Evolutionary conservation across 2,797 vertebrate species (phyloP), one percentile per base, ranked within the genome.

Genomic region (Mastacembelus armatus): DNA sequence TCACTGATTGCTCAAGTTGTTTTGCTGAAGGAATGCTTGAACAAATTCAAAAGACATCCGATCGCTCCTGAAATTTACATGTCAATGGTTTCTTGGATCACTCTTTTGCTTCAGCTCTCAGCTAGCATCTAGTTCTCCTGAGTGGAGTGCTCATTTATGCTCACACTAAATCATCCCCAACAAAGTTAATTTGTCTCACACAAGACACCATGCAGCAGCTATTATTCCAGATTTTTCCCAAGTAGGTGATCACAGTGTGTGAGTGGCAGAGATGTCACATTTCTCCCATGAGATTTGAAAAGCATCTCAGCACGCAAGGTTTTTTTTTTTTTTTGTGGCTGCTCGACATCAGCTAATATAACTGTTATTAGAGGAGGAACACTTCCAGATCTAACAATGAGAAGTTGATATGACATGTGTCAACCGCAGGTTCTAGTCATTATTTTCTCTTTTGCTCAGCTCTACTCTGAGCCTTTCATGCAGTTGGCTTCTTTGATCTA

Each of bases 401-500:
- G 51, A 55, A 55, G 26, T 52, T 56, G 70, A 86, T 71, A 5
- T 78, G 82, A 85, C 78, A 82, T 2, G 38, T 77, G 77, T 87
- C 77, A 86, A 74, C 71, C 36, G 27, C 35, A 32, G 54, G 45
- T 83, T 82, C 66, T 72, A 78, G 73, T 87, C 83, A 83, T 89
- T 85, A 84, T 84, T 84, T 83, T 78, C 66, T 77, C 73, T 86
- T 83, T 79, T 57, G 69, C 61, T 74, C 12, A 16, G 66, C 71
- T 85, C 52, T 15, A 55, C 69, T 67, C 66, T 29, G 71, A 74
- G 76, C 44, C 76, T 86, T 92, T 90, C 81, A 89, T 90, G 83
- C 77, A 42, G 67, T 76, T 74, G 74, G 43, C 60, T 68, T 74
- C 66, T 88, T 88, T 88, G 66, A 89, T 74, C 71, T 35, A 0